Percentiles rank a stretch among this genome's conserved stretches.
Conservation (phyloP, 2,888 invertebrate genomes). For the Drosophila hamatofila region DNA sequence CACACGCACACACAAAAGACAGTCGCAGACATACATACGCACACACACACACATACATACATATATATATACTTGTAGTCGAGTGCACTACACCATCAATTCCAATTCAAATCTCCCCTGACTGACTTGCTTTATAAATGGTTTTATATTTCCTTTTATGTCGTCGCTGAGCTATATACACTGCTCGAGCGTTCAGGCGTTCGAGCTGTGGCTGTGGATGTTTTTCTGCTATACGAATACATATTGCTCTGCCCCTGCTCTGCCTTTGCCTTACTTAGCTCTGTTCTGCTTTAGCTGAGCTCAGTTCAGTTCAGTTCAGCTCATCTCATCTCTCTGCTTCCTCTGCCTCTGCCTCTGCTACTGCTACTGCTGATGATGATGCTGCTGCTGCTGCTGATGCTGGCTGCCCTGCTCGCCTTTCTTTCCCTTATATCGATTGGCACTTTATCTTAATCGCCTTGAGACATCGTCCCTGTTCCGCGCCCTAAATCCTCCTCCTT, state of each 20-base stretch:
- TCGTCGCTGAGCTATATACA: conserved; percentile 58
- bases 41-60: conserved; percentile 17
- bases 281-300: conserved; percentile 19
- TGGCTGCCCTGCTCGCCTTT: conserved; percentile 50
- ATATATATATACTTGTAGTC: conserved; percentile 50
- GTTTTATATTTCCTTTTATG: conserved; percentile 81
- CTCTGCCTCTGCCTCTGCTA: neutral
- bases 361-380: neutral
- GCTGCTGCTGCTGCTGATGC: conserved; percentile 2
- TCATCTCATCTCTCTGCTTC: conserved; percentile 16
- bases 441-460: conserved; percentile 80
- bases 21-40: conserved; percentile 19
- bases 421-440: conserved; percentile 81
- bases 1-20: conserved; percentile 8
- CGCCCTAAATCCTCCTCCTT: conserved; percentile 53
- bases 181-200: conserved; percentile 17
- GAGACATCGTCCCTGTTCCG: conserved; percentile 62
- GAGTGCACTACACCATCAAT: conserved; percentile 79
- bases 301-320: conserved; percentile 8
- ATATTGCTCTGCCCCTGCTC: conserved; percentile 46
- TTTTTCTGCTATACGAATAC: conserved; percentile 47
- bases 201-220: conserved; percentile 31
- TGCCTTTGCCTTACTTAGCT: conserved; percentile 28
- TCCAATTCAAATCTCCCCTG: conserved; percentile 81
- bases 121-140: conserved; percentile 81